Percentiles rank a stretch among this genome's conserved stretches.
These are phyloP conservation scores for Encarsia formosa DNA, from an alignment of 2,888 invertebrate genomes.

Conservation along the genomic window DNA sequence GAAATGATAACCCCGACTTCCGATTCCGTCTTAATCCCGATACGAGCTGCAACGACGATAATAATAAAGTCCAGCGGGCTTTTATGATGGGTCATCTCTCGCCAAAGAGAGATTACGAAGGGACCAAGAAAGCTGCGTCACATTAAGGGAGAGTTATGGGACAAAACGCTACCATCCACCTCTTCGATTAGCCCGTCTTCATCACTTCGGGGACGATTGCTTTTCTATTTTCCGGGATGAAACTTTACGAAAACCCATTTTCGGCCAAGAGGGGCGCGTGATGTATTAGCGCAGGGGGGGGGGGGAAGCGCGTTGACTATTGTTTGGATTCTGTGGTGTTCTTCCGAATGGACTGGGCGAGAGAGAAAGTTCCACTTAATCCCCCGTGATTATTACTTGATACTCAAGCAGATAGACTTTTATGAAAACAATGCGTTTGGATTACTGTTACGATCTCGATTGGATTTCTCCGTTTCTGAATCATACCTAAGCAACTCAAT, in stretches of 20 bases:
- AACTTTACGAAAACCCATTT: too few species aligned
- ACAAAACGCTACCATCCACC: constrained; percentile 32
- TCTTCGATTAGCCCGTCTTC: constrained; percentile 44
- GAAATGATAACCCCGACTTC: neutral
- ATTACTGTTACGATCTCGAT: too few species aligned
- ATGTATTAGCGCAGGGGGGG: too few species aligned
- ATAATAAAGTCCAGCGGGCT: neutral
- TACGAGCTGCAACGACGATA: neutral
- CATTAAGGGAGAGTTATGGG: constrained; percentile 50
- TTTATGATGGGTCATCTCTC: neutral
- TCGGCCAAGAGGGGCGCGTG: too few species aligned
- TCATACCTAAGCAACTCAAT: too few species aligned
- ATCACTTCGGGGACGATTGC: constrained; percentile 10
- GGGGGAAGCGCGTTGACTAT: neutral
- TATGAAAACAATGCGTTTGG: too few species aligned
- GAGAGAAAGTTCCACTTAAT: too few species aligned
- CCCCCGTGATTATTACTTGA: too few species aligned
- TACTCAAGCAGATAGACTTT: too few species aligned
- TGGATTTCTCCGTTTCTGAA: too few species aligned
- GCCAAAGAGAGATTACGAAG: constrained; percentile 24
- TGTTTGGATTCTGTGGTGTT: too few species aligned
- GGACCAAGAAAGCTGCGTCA: constrained; percentile 40
- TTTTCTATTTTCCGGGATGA: constrained; percentile 16
- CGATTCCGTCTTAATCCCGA: constrained; percentile 8
- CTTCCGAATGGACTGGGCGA: neutral